These are phyloP conservation scores for Parapristionchus giblindavisi DNA, from an alignment of 2,888 invertebrate species.

Conservation along the genomic window DNA sequence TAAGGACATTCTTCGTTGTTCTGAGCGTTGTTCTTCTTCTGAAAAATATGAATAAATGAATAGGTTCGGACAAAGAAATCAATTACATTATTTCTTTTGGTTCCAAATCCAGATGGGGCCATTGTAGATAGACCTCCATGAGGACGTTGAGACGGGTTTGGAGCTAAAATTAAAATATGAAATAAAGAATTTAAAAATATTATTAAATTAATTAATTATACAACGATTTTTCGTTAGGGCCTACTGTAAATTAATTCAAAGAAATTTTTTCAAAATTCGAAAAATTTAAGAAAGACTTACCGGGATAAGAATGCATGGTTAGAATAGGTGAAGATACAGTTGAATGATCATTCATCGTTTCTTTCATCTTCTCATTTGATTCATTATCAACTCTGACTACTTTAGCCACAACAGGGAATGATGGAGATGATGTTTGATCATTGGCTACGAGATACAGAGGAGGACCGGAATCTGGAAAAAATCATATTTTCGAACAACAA, in stretches of 20 bases:
- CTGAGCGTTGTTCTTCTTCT: conserved; percentile 2
- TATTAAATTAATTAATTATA: no score
- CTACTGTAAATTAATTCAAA: no score
- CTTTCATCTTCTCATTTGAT: conserved; percentile 1
- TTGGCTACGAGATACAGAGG: conserved; percentile 22
- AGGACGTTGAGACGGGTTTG: no score
- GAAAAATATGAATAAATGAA: not conserved
- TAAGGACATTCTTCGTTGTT: conserved; percentile 21
- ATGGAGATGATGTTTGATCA: not conserved
- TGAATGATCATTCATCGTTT: not conserved
- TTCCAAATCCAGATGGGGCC: not conserved
- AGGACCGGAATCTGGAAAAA: conserved; percentile 8
- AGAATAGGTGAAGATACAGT: conserved; percentile 3
- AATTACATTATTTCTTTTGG: conserved; percentile 16
- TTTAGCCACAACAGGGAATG: conserved; percentile 34
- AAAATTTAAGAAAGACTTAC: not conserved
- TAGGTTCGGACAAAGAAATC: not conserved
- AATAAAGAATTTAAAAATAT: no score
- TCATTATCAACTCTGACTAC: conserved; percentile 23
- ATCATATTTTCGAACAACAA: not conserved
- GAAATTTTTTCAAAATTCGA: no score
- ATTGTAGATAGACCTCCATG: not conserved
- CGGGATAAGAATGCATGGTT: not conserved
- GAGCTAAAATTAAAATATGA: no score
- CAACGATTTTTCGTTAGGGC: no score